Evolutionary conservation across 2,113 vertebrate genomes (phyloP).

Genomic region (Oriolus oriolus): DNA sequence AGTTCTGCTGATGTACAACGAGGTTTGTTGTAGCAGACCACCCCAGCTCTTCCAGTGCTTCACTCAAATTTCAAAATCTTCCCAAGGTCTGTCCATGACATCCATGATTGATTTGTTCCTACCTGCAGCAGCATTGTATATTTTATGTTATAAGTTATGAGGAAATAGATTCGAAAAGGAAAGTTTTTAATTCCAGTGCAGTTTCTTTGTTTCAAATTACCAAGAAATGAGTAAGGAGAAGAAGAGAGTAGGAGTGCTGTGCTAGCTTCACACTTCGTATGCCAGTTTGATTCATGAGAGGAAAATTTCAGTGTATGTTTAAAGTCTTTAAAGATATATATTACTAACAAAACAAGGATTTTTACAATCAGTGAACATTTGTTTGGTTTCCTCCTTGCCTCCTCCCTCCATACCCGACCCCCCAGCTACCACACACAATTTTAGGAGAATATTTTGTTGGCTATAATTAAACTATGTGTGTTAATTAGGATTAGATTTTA

Average conservation of each 20-base stretch:
- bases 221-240: slow-evolving; percentile 5
- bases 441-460: slow-evolving; percentile 76
- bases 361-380: slow-evolving; percentile 74
- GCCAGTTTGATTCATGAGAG: slow-evolving; percentile 47
- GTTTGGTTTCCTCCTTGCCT: slow-evolving; percentile 64
- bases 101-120: slow-evolving; percentile 23
- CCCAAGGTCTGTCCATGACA: not conserved
- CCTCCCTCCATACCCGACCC: slow-evolving; percentile 49
- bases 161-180: slow-evolving; percentile 20
- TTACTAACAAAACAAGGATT: slow-evolving; percentile 72
- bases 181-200: not conserved
- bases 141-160: slow-evolving; percentile 28
- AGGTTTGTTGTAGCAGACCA: not conserved
- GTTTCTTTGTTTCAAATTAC: slow-evolving; percentile 51
- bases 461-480: slow-evolving; percentile 78
- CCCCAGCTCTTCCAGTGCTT: not conserved
- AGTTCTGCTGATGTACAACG: not conserved
- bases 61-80: slow-evolving; percentile 2
- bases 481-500: slow-evolving; percentile 80
- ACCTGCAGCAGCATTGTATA: not conserved
- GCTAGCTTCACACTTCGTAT: not conserved
- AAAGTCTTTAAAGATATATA: slow-evolving; percentile 68
- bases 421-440: slow-evolving; percentile 66
- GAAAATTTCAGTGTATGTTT: slow-evolving; percentile 68
- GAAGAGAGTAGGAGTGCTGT: not conserved